A percentile compares a stretch with the other conserved stretches of the same genome.
Conservation (phyloP, 2,888 invertebrate genomes). For the Proisotoma minuta region DNA sequence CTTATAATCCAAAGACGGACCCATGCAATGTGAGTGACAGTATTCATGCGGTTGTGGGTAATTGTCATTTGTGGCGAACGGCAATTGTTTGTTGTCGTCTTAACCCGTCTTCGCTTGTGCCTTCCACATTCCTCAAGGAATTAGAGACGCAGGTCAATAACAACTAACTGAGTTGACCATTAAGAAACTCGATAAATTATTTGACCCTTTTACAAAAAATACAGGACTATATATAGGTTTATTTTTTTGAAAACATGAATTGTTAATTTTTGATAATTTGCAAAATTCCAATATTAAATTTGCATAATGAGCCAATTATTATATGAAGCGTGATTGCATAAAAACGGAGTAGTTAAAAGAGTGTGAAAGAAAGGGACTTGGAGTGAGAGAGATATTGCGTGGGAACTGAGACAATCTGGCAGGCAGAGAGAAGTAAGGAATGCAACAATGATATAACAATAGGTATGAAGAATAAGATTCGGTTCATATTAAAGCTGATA, state of each 20-base stretch:
- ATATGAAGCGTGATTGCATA: not conserved
- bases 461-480: constrained; percentile 1
- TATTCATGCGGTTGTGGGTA: not conserved
- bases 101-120: constrained; percentile 1
- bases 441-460: constrained; percentile 14
- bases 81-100: constrained; percentile 14
- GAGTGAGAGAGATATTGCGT: constrained; percentile 33
- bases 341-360: not conserved
- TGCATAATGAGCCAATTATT: not conserved
- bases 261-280: not conserved
- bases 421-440: constrained; percentile 28
- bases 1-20: not conserved
- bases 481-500: constrained; percentile 8
- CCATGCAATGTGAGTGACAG: not conserved
- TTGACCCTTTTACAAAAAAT: not conserved
- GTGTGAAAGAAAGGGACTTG: not conserved
- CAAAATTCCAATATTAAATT: not conserved
- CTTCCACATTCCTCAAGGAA: constrained; percentile 4
- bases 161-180: too few relatives aligned
- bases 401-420: constrained; percentile 42
- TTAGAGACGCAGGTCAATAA: constrained; percentile 9
- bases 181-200: not conserved
- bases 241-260: too few relatives aligned
- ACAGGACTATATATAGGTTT: too few relatives aligned
- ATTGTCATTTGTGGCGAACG: not conserved